Evolutionary conservation across 2,797 vertebrate species (phyloP).

Genomic region (Choloepus didactylus): DNA sequence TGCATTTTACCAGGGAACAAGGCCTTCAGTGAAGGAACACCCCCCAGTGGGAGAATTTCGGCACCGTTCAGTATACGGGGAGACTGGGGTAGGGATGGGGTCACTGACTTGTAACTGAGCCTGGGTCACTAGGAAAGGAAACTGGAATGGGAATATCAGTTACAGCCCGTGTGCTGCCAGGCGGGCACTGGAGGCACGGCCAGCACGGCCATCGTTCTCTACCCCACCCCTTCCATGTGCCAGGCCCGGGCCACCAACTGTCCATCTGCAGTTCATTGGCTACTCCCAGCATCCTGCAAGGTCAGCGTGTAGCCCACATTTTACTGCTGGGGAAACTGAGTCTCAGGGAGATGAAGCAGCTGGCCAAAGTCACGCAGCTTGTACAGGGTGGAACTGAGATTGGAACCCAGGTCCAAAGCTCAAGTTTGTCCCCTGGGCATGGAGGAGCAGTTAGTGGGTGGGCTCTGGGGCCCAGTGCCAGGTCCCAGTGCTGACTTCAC

Average conservation of each 20-base stretch:
- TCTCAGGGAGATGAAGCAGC: background rate
- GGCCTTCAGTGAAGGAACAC: background rate
- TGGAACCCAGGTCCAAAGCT: background rate
- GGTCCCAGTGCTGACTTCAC: background rate
- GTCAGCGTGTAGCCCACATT: background rate
- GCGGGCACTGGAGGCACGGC: fast-evolving
- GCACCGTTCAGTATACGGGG: background rate
- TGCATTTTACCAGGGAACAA: background rate
- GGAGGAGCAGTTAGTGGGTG: background rate
- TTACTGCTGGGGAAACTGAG: background rate
- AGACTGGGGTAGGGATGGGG: fast-evolving
- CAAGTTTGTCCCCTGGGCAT: fast-evolving
- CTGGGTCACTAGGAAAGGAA: background rate
- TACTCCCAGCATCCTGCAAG: background rate
- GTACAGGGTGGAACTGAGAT: fast-evolving
- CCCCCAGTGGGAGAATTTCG: fast-evolving
- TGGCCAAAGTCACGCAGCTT: background rate
- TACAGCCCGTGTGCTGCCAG: fast-evolving
- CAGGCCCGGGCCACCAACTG: fast-evolving
- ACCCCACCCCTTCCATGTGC: fast-evolving
- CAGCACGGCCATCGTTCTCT: fast-evolving
- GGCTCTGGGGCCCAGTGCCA: background rate
- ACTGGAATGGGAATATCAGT: background rate
- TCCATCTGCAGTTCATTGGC: background rate
- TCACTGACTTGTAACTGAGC: background rate